Evolutionary conservation across 2,888 invertebrate species (phyloP).

Genomic region (Latrodectus hesperus): DNA sequence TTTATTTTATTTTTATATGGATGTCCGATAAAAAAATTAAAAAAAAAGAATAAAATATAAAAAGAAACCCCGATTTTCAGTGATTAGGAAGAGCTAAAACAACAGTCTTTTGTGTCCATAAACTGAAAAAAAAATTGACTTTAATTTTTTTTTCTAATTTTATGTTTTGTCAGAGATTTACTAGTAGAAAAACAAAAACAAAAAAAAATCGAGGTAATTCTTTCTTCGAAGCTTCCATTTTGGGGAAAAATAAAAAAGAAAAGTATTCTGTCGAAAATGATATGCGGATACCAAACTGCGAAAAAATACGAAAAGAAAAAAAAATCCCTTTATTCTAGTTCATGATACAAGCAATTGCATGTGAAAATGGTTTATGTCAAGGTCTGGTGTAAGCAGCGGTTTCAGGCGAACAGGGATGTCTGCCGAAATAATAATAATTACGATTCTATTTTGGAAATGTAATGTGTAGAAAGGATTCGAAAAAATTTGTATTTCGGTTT

Average conservation of each 20-base stretch:
- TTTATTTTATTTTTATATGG: too few relatives aligned
- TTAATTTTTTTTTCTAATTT: not conserved
- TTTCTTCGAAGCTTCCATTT: constrained; percentile 45
- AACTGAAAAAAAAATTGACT: not conserved
- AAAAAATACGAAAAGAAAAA: constrained; percentile 15
- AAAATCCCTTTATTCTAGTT: constrained; percentile 1
- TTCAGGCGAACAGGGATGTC: not conserved
- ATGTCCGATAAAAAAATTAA: too few relatives aligned
- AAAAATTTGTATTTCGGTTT: too few relatives aligned
- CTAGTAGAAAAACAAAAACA: not conserved
- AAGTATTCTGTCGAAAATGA: constrained; percentile 38
- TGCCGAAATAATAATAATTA: not conserved
- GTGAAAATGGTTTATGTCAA: constrained; percentile 30
- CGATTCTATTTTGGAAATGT: not conserved
- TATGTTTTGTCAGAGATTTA: constrained; percentile 27
- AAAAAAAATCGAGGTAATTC: constrained; percentile 28
- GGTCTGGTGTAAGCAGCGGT: not conserved
- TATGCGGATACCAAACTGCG: constrained; percentile 21
- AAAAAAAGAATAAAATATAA: too few relatives aligned
- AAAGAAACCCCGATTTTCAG: too few relatives aligned
- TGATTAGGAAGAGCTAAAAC: not conserved
- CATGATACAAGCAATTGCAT: not conserved
- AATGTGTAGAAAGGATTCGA: too few relatives aligned
- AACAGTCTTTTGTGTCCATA: constrained; percentile 14
- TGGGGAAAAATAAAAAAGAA: constrained; percentile 4